Evolutionary conservation across 1,140 invertebrate genomes (phyloP), one percentile per base, ranked within the genome.

Genomic region (Papilio xuthus): DNA sequence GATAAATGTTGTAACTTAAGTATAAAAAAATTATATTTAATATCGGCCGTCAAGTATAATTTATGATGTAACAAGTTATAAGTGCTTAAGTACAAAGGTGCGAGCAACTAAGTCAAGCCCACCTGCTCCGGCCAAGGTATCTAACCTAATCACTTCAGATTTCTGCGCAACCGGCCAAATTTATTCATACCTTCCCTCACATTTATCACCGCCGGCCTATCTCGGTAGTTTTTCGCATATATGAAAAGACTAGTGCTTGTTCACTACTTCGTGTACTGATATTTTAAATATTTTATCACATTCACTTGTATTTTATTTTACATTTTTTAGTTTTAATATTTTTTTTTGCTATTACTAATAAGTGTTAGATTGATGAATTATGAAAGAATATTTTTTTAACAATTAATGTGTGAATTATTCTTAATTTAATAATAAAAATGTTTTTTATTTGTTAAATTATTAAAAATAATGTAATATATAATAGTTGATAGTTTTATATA

Each of bases 131-230:
- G 83, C 83, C 73, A 79, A 84, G 85, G 87, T 88, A 84, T 84
- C 83, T 80, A 84, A 85, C 82, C 88, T 90, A 91, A 91, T 88
- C 86, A 88, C 85, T 85, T 84, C 83, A 88, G 84, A 87, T 88
- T 90, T 87, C 78, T 76, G 81, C 82, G 77, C 80, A 77, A 80
- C 82, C 82, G 82, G 82, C 80, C 84, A 90, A 91, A 90, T 90
- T 91, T 92, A 92, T 92, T 91, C 91, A 92, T 91, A 90, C 85
- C 86, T 84, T 85, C 86, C 86, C 84, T 86, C 86, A 80, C 89
- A 91, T 92, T 92, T 91, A 92, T 92, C 89, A 92, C 84, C 84
- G 86, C 82, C 78, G 81, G 85, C 80, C 84, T 77, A 82, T 84
- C 78, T 82, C 81, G 84, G 85, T 89, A 92, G 89, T 91, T 92